These are phyloP conservation scores for Lingula anatina DNA, from an alignment of 2,888 invertebrate genomes.

Conservation along the genomic window DNA sequence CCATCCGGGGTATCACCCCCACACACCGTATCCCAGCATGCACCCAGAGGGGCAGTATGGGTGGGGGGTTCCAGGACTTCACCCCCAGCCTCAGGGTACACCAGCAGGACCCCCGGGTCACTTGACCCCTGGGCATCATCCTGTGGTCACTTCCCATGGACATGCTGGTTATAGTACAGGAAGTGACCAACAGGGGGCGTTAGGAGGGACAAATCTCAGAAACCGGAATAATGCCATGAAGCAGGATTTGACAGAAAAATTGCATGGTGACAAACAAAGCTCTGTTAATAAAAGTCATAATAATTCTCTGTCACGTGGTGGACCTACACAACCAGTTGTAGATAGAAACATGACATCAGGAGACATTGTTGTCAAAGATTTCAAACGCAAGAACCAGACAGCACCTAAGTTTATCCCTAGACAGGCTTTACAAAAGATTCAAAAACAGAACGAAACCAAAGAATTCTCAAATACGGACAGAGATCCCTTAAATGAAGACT, in stretches of 20 bases:
- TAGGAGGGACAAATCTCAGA: slow-evolving; percentile 12
- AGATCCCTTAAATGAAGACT: slow-evolving; percentile 18
- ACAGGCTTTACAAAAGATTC: slow-evolving; percentile 16
- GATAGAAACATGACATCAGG: background rate
- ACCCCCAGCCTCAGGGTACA: background rate
- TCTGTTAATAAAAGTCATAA: too few relatives aligned
- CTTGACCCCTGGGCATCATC: too few relatives aligned
- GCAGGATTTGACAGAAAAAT: slow-evolving; percentile 7
- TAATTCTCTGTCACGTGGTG: too few relatives aligned
- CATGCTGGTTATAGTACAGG: background rate
- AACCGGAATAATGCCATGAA: too few relatives aligned
- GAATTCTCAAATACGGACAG: background rate
- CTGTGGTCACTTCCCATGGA: too few relatives aligned
- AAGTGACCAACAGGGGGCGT: background rate
- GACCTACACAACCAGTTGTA: too few relatives aligned
- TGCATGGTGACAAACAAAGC: slow-evolving; percentile 1
- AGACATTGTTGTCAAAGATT: slow-evolving; percentile 18
- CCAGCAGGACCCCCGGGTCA: background rate
- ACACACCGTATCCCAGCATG: slow-evolving; percentile 5
- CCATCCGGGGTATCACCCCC: background rate
- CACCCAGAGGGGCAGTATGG: too few relatives aligned
- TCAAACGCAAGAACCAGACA: slow-evolving; percentile 12
- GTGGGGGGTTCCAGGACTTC: too few relatives aligned
- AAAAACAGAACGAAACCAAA: background rate
- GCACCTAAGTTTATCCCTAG: slow-evolving; percentile 34